Conservation (phyloP, 30 jellyfish, hydroid and myxozoan species). For the Aurelia aurita region DNA sequence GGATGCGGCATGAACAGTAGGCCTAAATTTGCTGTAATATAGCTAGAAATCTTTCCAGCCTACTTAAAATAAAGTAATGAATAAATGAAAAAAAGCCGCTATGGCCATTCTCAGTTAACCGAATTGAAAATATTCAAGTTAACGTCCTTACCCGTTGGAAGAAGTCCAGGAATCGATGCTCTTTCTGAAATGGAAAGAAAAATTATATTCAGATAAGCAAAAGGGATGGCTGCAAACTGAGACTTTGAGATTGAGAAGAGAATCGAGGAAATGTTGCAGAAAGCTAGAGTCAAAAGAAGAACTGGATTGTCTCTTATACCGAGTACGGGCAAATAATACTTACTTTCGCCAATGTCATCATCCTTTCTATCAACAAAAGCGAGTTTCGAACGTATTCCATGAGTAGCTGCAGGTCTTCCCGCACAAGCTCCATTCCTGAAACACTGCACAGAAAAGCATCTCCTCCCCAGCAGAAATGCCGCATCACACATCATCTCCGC, state of each 20-base stretch:
- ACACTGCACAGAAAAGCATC: slow-evolving; percentile 97
- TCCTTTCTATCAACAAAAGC: slow-evolving; percentile 90
- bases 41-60: no score
- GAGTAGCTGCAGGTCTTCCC: slow-evolving; percentile 82
- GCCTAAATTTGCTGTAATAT: no score
- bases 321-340: slow-evolving; percentile 1
- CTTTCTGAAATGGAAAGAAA: slow-evolving; percentile 60
- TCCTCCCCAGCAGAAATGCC: slow-evolving; percentile 92
- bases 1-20: no score
- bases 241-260: no score
- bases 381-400: slow-evolving; percentile 83
- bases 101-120: no score
- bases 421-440: slow-evolving; percentile 93
- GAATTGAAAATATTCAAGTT: not conserved
- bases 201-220: not conserved
- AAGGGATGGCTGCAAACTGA: no score
- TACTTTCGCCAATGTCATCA: slow-evolving; percentile 92
- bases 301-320: no score
- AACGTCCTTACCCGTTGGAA: slow-evolving; percentile 84
- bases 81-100: no score
- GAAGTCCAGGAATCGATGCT: slow-evolving; percentile 90
- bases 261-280: no score
- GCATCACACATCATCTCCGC: slow-evolving; percentile 98
- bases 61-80: no score
- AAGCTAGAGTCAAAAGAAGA: no score